Conservation (phyloP, 1,140 invertebrate genomes). For the Bradysia coprophila region DNA sequence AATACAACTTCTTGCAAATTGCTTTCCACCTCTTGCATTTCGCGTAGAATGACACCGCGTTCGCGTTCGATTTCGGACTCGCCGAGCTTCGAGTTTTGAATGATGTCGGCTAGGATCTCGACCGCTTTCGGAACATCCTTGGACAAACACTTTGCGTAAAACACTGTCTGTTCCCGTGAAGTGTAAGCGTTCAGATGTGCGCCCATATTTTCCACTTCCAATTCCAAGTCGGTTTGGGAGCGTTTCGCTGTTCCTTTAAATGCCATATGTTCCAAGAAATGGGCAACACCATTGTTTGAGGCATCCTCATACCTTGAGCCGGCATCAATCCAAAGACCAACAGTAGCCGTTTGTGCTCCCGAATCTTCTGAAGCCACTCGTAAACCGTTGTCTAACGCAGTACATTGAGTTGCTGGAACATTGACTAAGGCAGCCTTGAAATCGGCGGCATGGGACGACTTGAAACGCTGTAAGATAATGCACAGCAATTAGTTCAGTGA, state of each 20-base stretch:
- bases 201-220: slow-evolving; percentile 98
- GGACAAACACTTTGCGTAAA: slow-evolving; percentile 94
- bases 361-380: slow-evolving; percentile 91
- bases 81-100: slow-evolving; percentile 91
- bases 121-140: slow-evolving; percentile 86
- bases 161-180: slow-evolving; percentile 96
- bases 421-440: slow-evolving; percentile 54
- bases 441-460: slow-evolving; percentile 30
- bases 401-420: slow-evolving; percentile 78
- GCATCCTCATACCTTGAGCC: slow-evolving; percentile 92
- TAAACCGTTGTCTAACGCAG: slow-evolving; percentile 69
- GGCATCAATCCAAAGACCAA: slow-evolving; percentile 98
- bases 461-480: too few relatives aligned
- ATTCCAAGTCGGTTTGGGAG: slow-evolving; percentile 84
- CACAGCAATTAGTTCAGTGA: too few relatives aligned
- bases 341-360: slow-evolving; percentile 86
- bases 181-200: slow-evolving; percentile 99
- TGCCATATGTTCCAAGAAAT: slow-evolving; percentile 99
- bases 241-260: slow-evolving; percentile 98
- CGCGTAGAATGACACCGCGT: slow-evolving; percentile 88
- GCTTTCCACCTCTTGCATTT: slow-evolving; percentile 99
- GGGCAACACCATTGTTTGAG: slow-evolving; percentile 96
- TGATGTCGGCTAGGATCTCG: slow-evolving; percentile 94
- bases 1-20: slow-evolving; percentile 99
- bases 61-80: slow-evolving; percentile 92